A percentile compares a stretch with the other conserved stretches of the same genome.
phyloP scores from a whole-genome alignment of 2,113 vertebrate genomes.

The Aegithalos caudatus region DNA sequence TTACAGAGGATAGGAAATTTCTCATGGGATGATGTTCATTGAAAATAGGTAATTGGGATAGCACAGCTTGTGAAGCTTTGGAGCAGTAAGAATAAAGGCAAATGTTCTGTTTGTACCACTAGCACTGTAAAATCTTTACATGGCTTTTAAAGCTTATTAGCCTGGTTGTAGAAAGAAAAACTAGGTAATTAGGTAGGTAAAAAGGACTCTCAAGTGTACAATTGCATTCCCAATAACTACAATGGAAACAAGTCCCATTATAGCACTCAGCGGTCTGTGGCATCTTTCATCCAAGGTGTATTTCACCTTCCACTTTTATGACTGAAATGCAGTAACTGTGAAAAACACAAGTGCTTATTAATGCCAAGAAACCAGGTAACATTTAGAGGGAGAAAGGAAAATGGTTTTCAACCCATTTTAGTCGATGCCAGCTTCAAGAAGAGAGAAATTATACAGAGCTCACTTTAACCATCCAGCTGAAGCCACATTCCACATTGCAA shows the following conservation, averaged over 20 bases:
- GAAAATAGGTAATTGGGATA: conserved; percentile 8
- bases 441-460: neutral
- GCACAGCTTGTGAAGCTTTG: neutral
- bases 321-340: neutral
- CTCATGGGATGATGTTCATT: neutral
- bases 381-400: neutral
- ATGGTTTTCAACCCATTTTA: neutral
- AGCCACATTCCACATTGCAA: neutral
- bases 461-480: neutral
- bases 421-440: neutral
- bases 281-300: neutral
- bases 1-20: neutral
- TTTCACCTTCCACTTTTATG: neutral
- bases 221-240: neutral
- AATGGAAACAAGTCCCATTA: neutral
- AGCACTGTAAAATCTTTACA: neutral
- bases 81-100: neutral
- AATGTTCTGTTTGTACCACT: neutral
- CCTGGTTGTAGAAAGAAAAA: neutral
- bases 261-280: neutral
- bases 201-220: neutral
- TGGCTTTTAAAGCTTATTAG: conserved; percentile 12
- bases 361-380: neutral
- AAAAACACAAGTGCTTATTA: neutral
- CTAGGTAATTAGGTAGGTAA: neutral